Evolutionary conservation across 2,797 vertebrate genomes (phyloP).

Genomic region (Parotocinclus haroldoi): DNA sequence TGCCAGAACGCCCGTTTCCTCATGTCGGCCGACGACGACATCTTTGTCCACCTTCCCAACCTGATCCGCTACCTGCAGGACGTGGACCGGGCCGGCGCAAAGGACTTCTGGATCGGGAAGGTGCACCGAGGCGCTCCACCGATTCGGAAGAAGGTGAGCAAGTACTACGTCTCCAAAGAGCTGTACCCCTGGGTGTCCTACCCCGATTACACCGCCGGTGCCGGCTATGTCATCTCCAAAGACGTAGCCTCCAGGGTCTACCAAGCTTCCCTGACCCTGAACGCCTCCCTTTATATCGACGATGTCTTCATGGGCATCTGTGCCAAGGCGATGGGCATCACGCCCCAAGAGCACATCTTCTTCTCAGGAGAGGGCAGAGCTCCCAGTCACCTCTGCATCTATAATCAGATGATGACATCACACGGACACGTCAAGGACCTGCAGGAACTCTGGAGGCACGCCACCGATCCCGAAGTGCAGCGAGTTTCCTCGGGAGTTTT

Average conservation of each 20-base stretch:
- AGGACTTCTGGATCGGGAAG: slow-evolving; percentile 86
- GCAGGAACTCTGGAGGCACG: slow-evolving; percentile 79
- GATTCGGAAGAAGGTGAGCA: slow-evolving; percentile 80
- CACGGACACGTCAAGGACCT: slow-evolving; percentile 87
- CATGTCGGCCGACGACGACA: slow-evolving; percentile 93
- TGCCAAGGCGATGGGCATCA: slow-evolving; percentile 80
- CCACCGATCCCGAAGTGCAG: slow-evolving; percentile 78
- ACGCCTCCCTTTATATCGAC: slow-evolving; percentile 90
- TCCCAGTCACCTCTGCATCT: slow-evolving; percentile 89
- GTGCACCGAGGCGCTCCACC: slow-evolving; percentile 88
- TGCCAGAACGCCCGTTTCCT: slow-evolving; percentile 87
- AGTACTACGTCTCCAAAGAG: slow-evolving; percentile 87
- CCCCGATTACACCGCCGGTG: slow-evolving; percentile 93
- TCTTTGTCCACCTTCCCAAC: slow-evolving; percentile 95
- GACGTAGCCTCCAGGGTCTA: slow-evolving; percentile 87
- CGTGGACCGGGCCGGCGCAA: slow-evolving; percentile 62
- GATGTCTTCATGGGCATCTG: slow-evolving; percentile 98
- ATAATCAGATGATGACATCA: slow-evolving; percentile 93
- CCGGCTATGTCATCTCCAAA: slow-evolving; percentile 85
- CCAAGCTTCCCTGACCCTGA: slow-evolving; percentile 81
- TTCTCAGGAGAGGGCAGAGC: slow-evolving; percentile 92
- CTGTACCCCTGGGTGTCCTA: slow-evolving; percentile 92
- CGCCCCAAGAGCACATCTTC: slow-evolving; percentile 82
- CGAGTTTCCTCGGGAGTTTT: slow-evolving; percentile 68
- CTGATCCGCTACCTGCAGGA: slow-evolving; percentile 83